Base-by-base conservation (phyloP, 2,797 vertebrate genomes). In the Cephalopachus bancanus region DNA sequence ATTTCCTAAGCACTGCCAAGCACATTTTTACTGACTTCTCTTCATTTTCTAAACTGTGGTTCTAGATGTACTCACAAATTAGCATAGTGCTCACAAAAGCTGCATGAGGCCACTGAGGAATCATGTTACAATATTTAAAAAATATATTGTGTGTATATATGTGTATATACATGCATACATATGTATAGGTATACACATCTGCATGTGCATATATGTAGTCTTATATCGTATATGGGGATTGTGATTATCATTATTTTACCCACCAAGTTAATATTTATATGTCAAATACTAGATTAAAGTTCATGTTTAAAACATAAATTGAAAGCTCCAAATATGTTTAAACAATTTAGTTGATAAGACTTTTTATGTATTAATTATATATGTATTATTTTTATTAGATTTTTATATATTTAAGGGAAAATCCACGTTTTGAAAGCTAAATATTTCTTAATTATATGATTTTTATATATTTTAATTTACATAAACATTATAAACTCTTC, bases 71-170 rank as follows among this genome's bases (percentile, higher is more conserved):
- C 9, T 71, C 14, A 15, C 22, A 24, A 55, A 78, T 69, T 3
- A 22, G 10, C 0, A 2, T 7, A 22, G 37, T 14, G 37, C 4
- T 78, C 55, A 33, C 16, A 33, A 60, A 60, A 59, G 37, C 22
- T 20, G 7, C 7, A 2, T 2, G 1, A 3, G 28, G 5, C 15
- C 28, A 14, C 9, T 16, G 20, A 20, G 30, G 6, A 51, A n/a
- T 2, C 10, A 15, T 2, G 7, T 69, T 51, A n/a, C 1, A 53
- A 24, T 59, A 83, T 51, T 17, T 12, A 59, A 67, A 59, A 28
- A 24, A n/a, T 49, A 6, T 24, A 17, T 59, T 67, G 15, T 30
- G 17, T 17, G 30, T 53, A 51, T 64, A 16, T n/a, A 75, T 28
- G 28, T 16, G 4, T 22, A 75, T 69, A 72, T 30, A 53, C 49